Percentiles rank a stretch among this genome's conserved stretches.
These are phyloP conservation scores for Punctoribates punctum DNA, from an alignment of 2,888 invertebrate species.

Conservation along the genomic window DNA sequence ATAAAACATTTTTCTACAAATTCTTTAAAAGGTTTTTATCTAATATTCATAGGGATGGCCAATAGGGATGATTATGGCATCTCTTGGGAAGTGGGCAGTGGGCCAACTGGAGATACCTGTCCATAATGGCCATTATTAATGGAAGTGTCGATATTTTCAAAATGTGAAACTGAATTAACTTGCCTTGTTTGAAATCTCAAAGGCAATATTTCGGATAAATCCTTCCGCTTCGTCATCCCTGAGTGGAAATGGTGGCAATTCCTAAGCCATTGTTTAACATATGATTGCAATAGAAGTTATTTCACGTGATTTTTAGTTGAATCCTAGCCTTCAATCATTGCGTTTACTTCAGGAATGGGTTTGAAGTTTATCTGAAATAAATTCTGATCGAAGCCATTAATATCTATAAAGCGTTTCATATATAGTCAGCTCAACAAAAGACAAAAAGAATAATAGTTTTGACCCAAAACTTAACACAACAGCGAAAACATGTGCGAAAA, in stretches of 20 bases:
- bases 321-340: constrained; percentile 7
- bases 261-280: background rate
- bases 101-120: too few species aligned
- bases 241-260: background rate
- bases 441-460: constrained; percentile 9
- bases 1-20: too few species aligned
- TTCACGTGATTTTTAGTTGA: background rate
- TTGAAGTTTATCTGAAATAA: constrained; percentile 18
- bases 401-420: background rate
- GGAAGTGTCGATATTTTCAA: too few species aligned
- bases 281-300: background rate
- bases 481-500: background rate
- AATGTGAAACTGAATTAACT: too few species aligned
- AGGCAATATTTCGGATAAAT: too few species aligned
- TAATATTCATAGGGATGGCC: too few species aligned
- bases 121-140: too few species aligned
- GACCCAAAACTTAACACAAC: background rate
- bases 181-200: too few species aligned
- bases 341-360: background rate
- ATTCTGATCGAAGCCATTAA: background rate
- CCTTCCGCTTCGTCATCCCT: too few species aligned
- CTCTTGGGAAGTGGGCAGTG: too few species aligned
- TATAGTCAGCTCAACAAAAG: background rate
- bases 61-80: too few species aligned
- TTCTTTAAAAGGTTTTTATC: too few species aligned